phyloP scores from a whole-genome alignment of 2,113 vertebrate genomes.

The Chauna torquata region DNA sequence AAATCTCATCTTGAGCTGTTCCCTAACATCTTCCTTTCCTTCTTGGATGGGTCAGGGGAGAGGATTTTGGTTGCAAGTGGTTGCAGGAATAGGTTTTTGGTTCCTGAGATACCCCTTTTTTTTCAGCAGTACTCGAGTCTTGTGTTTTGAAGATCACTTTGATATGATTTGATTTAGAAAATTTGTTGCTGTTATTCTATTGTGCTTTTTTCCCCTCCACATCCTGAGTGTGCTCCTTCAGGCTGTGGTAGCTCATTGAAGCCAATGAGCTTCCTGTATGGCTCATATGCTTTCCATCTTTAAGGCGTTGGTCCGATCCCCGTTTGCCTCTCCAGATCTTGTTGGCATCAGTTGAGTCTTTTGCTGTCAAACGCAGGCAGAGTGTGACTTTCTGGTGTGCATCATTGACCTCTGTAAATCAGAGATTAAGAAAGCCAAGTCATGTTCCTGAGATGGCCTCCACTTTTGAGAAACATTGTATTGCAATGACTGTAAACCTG shows the following conservation, averaged over 20 bases:
- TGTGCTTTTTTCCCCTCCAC: rapidly evolving
- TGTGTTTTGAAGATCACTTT: not conserved
- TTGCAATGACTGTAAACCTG: not conserved
- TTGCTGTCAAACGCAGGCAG: not conserved
- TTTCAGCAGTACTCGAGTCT: too few species aligned
- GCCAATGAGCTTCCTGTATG: not conserved
- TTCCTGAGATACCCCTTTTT: not conserved
- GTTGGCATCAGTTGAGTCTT: not conserved
- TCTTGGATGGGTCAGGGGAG: not conserved
- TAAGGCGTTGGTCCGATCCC: not conserved
- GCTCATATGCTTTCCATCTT: not conserved
- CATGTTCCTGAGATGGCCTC: not conserved
- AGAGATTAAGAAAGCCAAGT: constrained; percentile 15
- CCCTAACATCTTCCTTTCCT: not conserved
- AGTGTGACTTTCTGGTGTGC: not conserved
- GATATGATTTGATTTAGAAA: not conserved
- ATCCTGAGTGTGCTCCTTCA: not conserved
- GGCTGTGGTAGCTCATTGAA: not conserved
- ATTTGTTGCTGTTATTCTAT: not conserved
- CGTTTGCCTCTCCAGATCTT: not conserved
- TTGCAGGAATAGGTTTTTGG: not conserved
- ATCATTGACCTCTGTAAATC: not conserved
- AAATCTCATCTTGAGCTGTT: not conserved
- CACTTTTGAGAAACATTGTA: not conserved
- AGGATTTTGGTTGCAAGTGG: not conserved